Evolutionary conservation across 2,113 vertebrate species (phyloP).

Genomic region (Vimba vimba): DNA sequence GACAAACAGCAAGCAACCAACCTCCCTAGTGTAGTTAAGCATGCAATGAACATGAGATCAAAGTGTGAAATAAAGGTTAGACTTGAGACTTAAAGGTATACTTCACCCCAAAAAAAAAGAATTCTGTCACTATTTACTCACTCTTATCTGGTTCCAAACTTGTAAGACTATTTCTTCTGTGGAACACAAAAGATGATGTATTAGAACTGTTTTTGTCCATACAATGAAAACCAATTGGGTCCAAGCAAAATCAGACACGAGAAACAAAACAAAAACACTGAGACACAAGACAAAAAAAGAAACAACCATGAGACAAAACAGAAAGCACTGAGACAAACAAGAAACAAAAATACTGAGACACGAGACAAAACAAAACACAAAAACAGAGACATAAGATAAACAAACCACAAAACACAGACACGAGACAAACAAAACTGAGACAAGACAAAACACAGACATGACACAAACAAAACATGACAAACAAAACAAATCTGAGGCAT

Average conservation of each 20-base stretch:
- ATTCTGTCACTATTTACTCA: background rate
- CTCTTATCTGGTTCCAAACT: background rate
- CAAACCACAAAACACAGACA: no score
- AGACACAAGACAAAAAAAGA: no score
- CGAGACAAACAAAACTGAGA: background rate
- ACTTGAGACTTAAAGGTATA: background rate
- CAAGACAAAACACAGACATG: no score
- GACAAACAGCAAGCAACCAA: background rate
- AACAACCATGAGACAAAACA: no score
- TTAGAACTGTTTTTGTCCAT: background rate
- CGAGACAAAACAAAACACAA: background rate
- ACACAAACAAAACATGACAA: no score
- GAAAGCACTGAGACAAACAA: no score
- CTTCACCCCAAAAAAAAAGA: background rate
- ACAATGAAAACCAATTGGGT: background rate
- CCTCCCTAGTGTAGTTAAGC: background rate
- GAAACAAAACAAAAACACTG: background rate
- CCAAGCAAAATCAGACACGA: background rate
- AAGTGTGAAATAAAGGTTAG: no score
- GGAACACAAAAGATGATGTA: background rate
- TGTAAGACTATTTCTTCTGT: background rate
- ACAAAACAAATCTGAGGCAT: background rate
- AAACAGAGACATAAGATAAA: no score
- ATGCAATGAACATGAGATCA: no score
- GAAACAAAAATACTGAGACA: no score